Conservation (phyloP, 2,113 vertebrate species). For the Orthonyx spaldingii region DNA sequence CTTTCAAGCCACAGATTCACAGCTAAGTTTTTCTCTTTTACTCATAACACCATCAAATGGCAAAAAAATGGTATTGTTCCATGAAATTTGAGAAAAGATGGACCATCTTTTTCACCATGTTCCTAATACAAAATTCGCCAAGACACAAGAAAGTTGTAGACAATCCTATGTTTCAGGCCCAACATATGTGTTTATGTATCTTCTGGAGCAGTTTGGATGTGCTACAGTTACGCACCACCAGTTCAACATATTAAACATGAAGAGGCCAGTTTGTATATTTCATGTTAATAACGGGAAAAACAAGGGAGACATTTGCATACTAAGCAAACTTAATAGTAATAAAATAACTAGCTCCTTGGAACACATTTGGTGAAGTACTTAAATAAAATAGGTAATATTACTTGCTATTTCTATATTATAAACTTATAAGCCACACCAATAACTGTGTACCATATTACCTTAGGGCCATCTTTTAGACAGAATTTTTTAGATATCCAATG, state of each 20-base stretch:
- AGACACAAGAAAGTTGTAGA: neutral
- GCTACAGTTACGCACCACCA: neutral
- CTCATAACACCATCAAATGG: neutral
- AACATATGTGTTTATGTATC: neutral
- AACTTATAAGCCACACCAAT: neutral
- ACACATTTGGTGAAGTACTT: neutral
- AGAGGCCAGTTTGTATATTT: neutral
- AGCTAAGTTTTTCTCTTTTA: neutral
- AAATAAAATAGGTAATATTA: neutral
- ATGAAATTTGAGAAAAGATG: neutral
- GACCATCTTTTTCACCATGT: neutral
- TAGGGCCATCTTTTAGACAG: neutral
- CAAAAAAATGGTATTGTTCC: neutral
- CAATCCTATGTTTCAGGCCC: neutral
- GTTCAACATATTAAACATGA: neutral
- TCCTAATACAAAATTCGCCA: neutral
- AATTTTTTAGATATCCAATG: neutral
- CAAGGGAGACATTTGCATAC: neutral
- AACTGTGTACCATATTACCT: neutral
- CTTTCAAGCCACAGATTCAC: neutral
- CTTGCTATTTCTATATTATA: neutral
- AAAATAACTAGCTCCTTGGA: neutral
- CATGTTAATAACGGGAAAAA: neutral
- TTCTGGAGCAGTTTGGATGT: neutral
- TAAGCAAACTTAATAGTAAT: neutral